Evolutionary conservation across 2,797 vertebrate genomes (phyloP), one percentile per base, ranked within the genome.

Genomic region (Centroberyx gerrardi): DNA sequence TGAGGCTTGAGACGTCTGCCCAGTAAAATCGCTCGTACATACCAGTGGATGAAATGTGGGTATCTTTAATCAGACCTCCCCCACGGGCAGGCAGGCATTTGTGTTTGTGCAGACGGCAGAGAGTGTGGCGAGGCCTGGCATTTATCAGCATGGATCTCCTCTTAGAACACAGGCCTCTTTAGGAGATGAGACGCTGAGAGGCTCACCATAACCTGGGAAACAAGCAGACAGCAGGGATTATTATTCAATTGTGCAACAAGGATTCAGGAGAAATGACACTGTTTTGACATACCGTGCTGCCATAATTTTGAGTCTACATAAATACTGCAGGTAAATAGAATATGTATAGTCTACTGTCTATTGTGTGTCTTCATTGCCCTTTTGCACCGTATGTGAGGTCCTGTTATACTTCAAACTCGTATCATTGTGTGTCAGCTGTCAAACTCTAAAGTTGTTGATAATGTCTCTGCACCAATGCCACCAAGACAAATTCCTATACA

Each of bases 41-140:
- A 96, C 95, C 95, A 94, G 94, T 89, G 92, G 92, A 93, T 93
- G 90, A 95, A 96, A 94, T 86, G 82, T 94, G 89, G 91, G 92
- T 95, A 90, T 95, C 91, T 92, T 95, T 95, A 95, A 93, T 95
- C 90, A 96, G 94, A 96, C 93, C 94, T 93, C 89, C 88, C 94
- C 93, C 93, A 91, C 95, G 72, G 94, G 91, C 94, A 95, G 94
- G 95, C 95, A 96, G 95, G 95, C 95, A 97, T 96, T 95, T 95
- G 95, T 94, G 90, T 92, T 88, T 88, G 92, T 92, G 95, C 90
- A 92, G 94, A 96, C 93, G 91, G 94, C 92, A 94, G 94, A 95
- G 86, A 86, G 91, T 74, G 92, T 88, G 91, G 93, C 87, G 95
- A 91, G 84, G 74, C 72, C 90, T 91, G 93, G 95, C 96, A 95